phyloP scores from a whole-genome alignment of 2,797 vertebrate species.

The Myotis vivesi region DNA sequence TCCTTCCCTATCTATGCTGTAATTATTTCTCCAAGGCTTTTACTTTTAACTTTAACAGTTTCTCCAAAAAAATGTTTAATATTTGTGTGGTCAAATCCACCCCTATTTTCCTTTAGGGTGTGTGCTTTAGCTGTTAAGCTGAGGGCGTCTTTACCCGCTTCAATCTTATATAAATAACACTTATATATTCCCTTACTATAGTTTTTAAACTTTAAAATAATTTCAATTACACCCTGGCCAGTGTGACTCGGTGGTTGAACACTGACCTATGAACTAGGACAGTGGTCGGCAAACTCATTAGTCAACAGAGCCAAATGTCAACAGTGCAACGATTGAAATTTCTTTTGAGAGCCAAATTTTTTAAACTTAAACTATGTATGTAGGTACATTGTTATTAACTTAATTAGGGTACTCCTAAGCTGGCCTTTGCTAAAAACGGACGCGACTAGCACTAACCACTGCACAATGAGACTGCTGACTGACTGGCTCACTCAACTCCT shows the following conservation, averaged over 20 bases:
- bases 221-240: neutral
- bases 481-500: too few relatives aligned
- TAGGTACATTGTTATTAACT: too few relatives aligned
- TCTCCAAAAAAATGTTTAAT: slow-evolving; percentile 49
- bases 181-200: neutral
- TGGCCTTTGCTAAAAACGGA: too few relatives aligned
- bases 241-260: neutral
- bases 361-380: too few relatives aligned
- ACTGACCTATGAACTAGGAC: too few relatives aligned
- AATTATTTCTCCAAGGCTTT: slow-evolving; percentile 49
- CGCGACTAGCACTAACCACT: too few relatives aligned
- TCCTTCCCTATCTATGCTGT: neutral
- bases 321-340: too few relatives aligned
- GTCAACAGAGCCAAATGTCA: too few relatives aligned
- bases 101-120: slow-evolving; percentile 46
- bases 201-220: slow-evolving; percentile 7
- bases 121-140: slow-evolving; percentile 30
- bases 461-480: too few relatives aligned
- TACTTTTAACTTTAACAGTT: slow-evolving; percentile 56
- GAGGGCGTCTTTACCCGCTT: neutral
- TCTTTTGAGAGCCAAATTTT: too few relatives aligned
- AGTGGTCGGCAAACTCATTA: too few relatives aligned
- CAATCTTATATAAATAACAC: slow-evolving; percentile 21
- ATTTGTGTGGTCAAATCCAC: slow-evolving; percentile 55
- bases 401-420: too few relatives aligned